Evolutionary conservation across 2,888 invertebrate species (phyloP).

Genomic region (Cenopis cana): DNA sequence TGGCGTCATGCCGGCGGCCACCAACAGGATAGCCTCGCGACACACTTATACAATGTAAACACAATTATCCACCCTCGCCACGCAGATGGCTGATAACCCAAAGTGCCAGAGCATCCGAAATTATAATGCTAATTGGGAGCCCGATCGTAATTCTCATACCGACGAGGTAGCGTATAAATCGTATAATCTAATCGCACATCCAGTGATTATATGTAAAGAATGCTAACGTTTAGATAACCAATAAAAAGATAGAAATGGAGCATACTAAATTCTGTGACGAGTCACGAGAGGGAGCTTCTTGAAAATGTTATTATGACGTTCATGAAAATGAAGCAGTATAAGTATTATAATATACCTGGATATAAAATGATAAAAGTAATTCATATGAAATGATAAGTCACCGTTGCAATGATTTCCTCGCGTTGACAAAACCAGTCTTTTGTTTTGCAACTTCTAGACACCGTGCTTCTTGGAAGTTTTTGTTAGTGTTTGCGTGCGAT

Average conservation of each 20-base stretch:
- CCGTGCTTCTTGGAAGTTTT: conserved; percentile 25
- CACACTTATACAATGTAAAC: conserved; percentile 41
- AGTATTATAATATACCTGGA: background rate
- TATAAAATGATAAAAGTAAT: no score
- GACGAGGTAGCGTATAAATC: background rate
- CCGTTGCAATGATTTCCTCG: conserved; percentile 1
- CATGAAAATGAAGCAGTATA: background rate
- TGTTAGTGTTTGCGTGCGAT: conserved; percentile 15
- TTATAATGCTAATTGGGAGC: conserved; percentile 18
- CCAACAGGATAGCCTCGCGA: conserved; percentile 74
- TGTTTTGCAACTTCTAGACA: conserved; percentile 25
- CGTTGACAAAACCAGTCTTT: background rate
- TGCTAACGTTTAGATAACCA: background rate
- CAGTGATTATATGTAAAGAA: conserved; percentile 13
- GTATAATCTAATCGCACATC: conserved; percentile 16
- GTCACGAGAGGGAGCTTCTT: background rate
- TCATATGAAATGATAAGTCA: conserved; percentile 2
- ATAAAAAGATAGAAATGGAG: background rate
- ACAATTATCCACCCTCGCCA: conserved; percentile 20
- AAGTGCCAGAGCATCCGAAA: conserved; percentile 22
- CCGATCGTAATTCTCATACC: conserved; percentile 3
- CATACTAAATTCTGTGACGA: background rate
- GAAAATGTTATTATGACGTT: background rate
- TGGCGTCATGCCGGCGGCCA: conserved; percentile 65
- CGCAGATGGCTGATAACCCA: conserved; percentile 28